phyloP scores from a whole-genome alignment of 1,140 invertebrate genomes.

The Mesaphorura yosii region DNA sequence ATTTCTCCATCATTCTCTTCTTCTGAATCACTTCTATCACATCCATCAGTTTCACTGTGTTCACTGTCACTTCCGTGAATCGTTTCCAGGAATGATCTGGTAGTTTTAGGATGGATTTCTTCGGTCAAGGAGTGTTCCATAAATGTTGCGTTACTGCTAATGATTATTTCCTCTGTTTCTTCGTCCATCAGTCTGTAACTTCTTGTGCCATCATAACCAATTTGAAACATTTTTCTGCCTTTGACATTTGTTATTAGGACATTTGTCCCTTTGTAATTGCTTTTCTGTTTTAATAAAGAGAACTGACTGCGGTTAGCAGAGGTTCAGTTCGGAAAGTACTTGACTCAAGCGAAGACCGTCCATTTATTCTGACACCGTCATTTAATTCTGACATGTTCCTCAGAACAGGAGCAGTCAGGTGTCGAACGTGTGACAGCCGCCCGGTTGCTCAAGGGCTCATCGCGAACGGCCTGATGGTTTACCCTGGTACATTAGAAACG shows the following conservation, averaged over 20 bases:
- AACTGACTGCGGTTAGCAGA: constrained; percentile 35
- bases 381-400: too few species aligned
- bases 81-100: background rate
- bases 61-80: background rate
- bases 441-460: too few species aligned
- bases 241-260: constrained; percentile 33
- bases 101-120: background rate
- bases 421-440: too few species aligned
- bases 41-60: background rate
- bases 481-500: too few species aligned
- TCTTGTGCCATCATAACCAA: constrained; percentile 29
- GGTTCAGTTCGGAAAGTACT: constrained; percentile 41
- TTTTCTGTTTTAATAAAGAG: constrained; percentile 34
- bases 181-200: constrained; percentile 25
- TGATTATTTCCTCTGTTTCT: background rate
- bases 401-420: too few species aligned
- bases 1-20: constrained; percentile 27
- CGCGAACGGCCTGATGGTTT: too few species aligned
- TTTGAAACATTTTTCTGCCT: constrained; percentile 21
- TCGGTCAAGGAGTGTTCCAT: background rate
- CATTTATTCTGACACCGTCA: too few species aligned
- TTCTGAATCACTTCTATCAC: constrained; percentile 11
- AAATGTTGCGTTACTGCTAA: constrained; percentile 5
- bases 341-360: constrained; percentile 36
- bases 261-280: constrained; percentile 4